These are phyloP conservation scores for Herpetotheres cachinnans DNA, from an alignment of 2,113 vertebrate genomes.

Conservation along the genomic window DNA sequence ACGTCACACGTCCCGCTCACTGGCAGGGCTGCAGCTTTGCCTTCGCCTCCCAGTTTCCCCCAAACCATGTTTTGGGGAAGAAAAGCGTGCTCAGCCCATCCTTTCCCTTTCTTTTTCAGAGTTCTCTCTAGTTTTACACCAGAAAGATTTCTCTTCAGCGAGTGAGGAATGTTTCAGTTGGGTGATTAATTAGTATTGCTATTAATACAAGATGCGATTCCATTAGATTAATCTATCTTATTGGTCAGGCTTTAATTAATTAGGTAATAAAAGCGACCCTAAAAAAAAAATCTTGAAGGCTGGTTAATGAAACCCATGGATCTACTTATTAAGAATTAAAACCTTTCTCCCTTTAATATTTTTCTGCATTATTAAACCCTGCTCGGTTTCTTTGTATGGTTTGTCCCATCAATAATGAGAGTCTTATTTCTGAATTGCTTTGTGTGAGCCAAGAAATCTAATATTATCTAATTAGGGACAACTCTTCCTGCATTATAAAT, in stretches of 20 bases:
- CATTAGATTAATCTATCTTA: conserved; percentile 61
- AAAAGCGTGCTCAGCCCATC: not conserved
- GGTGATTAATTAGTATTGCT: conserved; percentile 70
- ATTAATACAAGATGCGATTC: conserved; percentile 56
- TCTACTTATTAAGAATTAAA: conserved; percentile 68
- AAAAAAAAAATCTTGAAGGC: not conserved
- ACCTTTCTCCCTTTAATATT: conserved; percentile 45
- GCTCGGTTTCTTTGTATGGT: conserved; percentile 40
- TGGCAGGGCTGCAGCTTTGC: not conserved
- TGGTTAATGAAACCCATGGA: conserved; percentile 67
- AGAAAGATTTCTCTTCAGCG: not conserved
- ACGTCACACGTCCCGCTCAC: accelerated
- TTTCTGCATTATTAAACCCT: conserved; percentile 54
- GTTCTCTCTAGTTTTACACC: not conserved
- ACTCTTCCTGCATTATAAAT: conserved; percentile 19
- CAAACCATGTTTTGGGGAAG: not conserved
- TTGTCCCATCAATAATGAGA: conserved; percentile 42
- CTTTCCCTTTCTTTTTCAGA: not conserved
- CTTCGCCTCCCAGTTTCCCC: not conserved
- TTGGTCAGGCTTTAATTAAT: conserved; percentile 70
- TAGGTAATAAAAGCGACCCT: conserved; percentile 56
- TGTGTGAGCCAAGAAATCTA: conserved; percentile 36
- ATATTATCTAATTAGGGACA: conserved; percentile 42
- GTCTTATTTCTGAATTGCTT: conserved; percentile 38
- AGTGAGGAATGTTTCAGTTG: conserved; percentile 28